These are phyloP conservation scores for Sphaeridia pumilis DNA, from an alignment of 2,888 invertebrate genomes.

Conservation along the genomic window DNA sequence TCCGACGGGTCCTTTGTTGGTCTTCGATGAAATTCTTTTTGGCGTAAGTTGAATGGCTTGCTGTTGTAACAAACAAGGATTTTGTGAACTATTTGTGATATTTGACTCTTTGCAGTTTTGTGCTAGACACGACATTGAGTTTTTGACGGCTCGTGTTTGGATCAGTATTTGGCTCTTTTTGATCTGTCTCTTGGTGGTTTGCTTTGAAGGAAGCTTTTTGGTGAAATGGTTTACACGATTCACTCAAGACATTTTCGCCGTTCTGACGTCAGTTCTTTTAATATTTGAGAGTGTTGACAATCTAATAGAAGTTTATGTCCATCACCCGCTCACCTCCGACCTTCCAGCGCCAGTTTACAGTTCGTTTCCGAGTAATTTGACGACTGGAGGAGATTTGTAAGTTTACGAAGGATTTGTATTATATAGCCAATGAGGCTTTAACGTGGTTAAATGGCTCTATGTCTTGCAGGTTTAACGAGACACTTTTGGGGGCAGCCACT, in stretches of 20 bases:
- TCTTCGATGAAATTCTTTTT: constrained; percentile 89
- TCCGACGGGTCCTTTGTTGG: constrained; percentile 82
- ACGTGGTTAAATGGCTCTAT: neutral
- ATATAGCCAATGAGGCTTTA: neutral
- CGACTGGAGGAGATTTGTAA: neutral
- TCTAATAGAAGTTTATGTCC: constrained; percentile 49
- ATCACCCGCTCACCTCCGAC: constrained; percentile 21
- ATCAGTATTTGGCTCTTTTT: constrained; percentile 86
- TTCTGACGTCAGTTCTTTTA: constrained; percentile 88
- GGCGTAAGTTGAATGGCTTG: constrained; percentile 40
- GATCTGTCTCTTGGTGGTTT: constrained; percentile 69
- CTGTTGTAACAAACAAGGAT: neutral
- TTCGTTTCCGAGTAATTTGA: neutral
- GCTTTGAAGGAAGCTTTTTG: constrained; percentile 82
- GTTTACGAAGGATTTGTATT: neutral
- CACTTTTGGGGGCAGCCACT: neutral
- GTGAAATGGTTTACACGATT: constrained; percentile 85
- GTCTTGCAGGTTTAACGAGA: too few species aligned
- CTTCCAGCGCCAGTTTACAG: neutral
- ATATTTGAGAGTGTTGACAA: constrained; percentile 82
- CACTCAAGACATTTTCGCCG: constrained; percentile 95
- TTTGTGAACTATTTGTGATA: neutral
- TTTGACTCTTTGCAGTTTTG: constrained; percentile 69
- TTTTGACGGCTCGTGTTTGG: constrained; percentile 76
- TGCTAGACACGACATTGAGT: constrained; percentile 59